A percentile compares a stretch with the other conserved stretches of the same genome.
Conservation (phyloP, 1,140 invertebrate genomes). For the Euschistus heros region DNA sequence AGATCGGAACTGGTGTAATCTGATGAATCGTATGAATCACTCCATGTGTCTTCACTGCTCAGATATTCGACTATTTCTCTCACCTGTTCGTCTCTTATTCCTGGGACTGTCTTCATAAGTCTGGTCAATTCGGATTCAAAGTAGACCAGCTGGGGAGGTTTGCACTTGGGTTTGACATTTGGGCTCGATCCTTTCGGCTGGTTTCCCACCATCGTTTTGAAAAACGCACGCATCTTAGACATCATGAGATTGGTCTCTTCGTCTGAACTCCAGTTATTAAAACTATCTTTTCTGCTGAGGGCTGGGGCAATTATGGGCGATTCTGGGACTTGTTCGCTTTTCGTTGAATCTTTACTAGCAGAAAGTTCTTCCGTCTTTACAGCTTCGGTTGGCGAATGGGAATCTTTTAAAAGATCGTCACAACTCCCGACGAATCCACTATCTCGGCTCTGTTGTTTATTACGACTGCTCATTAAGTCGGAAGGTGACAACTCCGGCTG, state of each 20-base stretch:
- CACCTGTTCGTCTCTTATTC: constrained; percentile 79
- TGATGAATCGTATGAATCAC: constrained; percentile 80
- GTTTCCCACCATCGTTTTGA: constrained; percentile 68
- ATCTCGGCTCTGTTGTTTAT: constrained; percentile 69
- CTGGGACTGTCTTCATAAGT: constrained; percentile 84
- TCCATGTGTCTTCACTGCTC: constrained; percentile 84
- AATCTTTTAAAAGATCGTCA: constrained; percentile 63
- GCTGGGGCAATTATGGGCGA: constrained; percentile 37
- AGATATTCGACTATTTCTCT: constrained; percentile 83
- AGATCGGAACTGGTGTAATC: constrained; percentile 82
- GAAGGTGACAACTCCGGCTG: constrained; percentile 38
- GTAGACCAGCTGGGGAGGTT: constrained; percentile 72
- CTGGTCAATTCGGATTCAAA: constrained; percentile 81
- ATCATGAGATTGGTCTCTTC: constrained; percentile 91
- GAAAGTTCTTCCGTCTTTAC: constrained; percentile 24
- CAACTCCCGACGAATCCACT: constrained; percentile 80
- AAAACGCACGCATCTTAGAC: constrained; percentile 84
- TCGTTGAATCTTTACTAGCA: constrained; percentile 23
- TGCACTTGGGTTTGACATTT: constrained; percentile 33
- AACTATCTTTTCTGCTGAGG: constrained; percentile 71
- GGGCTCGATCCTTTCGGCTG: constrained; percentile 33
- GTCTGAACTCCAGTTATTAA: constrained; percentile 87
- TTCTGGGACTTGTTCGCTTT: constrained; percentile 29
- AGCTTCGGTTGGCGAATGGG: constrained; percentile 33
- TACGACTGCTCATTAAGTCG: constrained; percentile 32